Evolutionary conservation across 2,797 vertebrate genomes (phyloP).

Genomic region (Sternarchorhynchus goeldii): DNA sequence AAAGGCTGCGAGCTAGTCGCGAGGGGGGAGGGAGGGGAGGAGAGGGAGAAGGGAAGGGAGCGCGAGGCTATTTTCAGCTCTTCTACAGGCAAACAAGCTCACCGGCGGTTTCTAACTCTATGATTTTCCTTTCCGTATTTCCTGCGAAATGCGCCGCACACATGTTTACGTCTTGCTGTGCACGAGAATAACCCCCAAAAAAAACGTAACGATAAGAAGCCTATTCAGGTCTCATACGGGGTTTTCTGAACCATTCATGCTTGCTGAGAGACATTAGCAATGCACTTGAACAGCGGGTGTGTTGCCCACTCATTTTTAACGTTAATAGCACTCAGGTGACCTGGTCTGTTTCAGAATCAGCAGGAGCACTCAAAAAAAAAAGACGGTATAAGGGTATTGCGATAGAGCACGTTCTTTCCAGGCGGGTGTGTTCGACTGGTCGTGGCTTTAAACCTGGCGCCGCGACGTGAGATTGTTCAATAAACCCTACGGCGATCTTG

Average conservation of each 20-base stretch:
- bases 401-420: neutral
- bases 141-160: neutral
- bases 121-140: constrained; percentile 13
- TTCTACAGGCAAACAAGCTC: constrained; percentile 27
- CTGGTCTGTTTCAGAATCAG: too few species aligned
- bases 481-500: constrained; percentile 36
- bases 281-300: neutral
- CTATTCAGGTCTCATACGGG: neutral
- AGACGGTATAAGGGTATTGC: neutral
- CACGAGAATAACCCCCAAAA: constrained; percentile 25
- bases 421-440: neutral
- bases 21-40: neutral
- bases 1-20: constrained; percentile 13
- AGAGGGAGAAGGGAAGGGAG: neutral
- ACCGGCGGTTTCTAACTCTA: constrained; percentile 15
- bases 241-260: neutral
- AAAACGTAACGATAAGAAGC: constrained; percentile 4
- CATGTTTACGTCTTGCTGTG: constrained; percentile 20
- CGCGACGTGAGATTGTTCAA: constrained; percentile 15
- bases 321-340: neutral
- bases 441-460: constrained; percentile 2
- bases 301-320: too few species aligned
- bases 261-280: neutral
- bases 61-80: constrained; percentile 33
- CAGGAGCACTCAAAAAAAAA: neutral